These are phyloP conservation scores for Drosophila obscura DNA, from an alignment of 1,140 invertebrate species.

Conservation along the genomic window DNA sequence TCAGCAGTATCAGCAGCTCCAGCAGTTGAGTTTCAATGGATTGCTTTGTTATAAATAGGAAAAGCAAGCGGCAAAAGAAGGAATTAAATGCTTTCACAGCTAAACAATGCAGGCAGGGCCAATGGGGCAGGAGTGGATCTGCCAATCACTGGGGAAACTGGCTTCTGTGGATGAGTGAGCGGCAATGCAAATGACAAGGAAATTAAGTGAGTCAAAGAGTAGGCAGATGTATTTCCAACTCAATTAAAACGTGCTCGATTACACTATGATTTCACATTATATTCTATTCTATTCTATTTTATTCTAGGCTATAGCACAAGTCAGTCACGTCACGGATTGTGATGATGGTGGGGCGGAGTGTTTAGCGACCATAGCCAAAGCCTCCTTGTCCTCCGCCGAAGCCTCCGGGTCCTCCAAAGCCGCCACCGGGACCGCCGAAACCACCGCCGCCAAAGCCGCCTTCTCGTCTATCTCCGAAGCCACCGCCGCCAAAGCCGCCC, in stretches of 20 bases:
- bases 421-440: not conserved
- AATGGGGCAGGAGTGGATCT: not conserved
- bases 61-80: slow-evolving; percentile 1
- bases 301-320: slow-evolving; percentile 23
- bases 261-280: slow-evolving; percentile 40
- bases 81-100: slow-evolving; percentile 11
- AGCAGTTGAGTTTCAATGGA: slow-evolving; percentile 45
- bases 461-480: not conserved
- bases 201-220: slow-evolving; percentile 40
- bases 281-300: slow-evolving; percentile 3
- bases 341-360: slow-evolving; percentile 7
- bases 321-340: slow-evolving; percentile 24
- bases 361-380: slow-evolving; percentile 17
- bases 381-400: slow-evolving; percentile 7
- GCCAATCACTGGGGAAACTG: slow-evolving; percentile 19
- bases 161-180: no score
- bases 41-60: slow-evolving; percentile 52
- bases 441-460: not conserved
- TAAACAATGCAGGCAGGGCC: not conserved
- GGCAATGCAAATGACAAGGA: slow-evolving; percentile 43
- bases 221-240: slow-evolving; percentile 33
- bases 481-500: not conserved
- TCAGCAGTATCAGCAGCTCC: slow-evolving; percentile 10
- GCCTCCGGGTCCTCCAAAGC: slow-evolving; percentile 14
- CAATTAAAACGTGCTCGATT: slow-evolving; percentile 44